A percentile compares a stretch with the other conserved stretches of the same genome.
Evolutionary conservation across 2,797 vertebrate species (phyloP).

Genomic region (Lepus oiostolus): DNA sequence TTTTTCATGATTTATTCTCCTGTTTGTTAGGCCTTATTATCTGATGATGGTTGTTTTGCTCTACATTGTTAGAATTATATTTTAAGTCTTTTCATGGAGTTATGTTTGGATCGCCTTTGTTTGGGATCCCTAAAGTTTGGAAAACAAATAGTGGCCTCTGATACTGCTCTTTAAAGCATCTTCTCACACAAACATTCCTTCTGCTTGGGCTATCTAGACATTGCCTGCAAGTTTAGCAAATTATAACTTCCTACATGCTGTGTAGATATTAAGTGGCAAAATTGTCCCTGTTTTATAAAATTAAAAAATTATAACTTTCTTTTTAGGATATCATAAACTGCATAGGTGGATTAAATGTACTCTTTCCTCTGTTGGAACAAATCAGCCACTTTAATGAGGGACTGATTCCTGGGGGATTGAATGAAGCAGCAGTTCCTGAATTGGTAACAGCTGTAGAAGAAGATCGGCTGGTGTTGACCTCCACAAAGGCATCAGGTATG

Average conservation of each 20-base stretch:
- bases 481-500: conserved; percentile 96
- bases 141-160: not conserved
- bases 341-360: conserved; percentile 94
- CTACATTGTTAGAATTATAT: conserved; percentile 3
- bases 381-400: conserved; percentile 90
- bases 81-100: not conserved
- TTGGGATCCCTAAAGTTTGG: conserved; percentile 40
- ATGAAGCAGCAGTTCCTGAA: conserved; percentile 90
- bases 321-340: conserved; percentile 97
- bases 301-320: conserved; percentile 57
- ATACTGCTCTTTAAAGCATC: not conserved
- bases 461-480: conserved; percentile 94
- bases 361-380: conserved; percentile 97
- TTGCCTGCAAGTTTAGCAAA: conserved; percentile 6
- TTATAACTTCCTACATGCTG: not conserved
- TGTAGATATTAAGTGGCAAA: conserved; percentile 51
- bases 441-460: conserved; percentile 92
- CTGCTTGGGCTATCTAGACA: not conserved
- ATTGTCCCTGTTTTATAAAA: conserved; percentile 24
- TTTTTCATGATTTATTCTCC: not conserved
- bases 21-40: conserved; percentile 19
- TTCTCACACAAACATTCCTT: not conserved
- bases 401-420: conserved; percentile 84
- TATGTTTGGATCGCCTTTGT: not conserved
- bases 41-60: not conserved